A percentile compares a stretch with the other conserved stretches of the same genome.
Conservation (phyloP, 2,888 invertebrate species). For the Cheilosia variabilis region DNA sequence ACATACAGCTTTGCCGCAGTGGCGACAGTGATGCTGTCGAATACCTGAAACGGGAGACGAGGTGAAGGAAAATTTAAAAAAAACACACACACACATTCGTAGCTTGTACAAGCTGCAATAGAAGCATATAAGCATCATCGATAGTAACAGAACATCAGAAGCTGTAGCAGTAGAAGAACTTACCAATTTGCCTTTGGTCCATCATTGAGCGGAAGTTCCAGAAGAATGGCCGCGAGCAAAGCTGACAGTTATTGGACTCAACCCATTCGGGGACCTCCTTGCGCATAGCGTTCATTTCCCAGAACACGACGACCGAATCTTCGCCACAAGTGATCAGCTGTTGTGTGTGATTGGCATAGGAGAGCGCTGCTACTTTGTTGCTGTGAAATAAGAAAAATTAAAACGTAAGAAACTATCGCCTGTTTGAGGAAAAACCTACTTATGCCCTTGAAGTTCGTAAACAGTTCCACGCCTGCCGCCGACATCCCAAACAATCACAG, state of each 20-base stretch:
- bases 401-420: slow-evolving; percentile 77
- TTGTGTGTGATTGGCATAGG: slow-evolving; percentile 91
- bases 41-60: slow-evolving; percentile 83
- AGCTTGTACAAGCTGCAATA: background rate
- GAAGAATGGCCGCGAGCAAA: slow-evolving; percentile 98
- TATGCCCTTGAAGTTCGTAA: slow-evolving; percentile 97
- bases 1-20: slow-evolving; percentile 98
- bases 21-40: slow-evolving; percentile 95
- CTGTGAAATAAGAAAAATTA: slow-evolving; percentile 83
- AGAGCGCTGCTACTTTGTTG: slow-evolving; percentile 95
- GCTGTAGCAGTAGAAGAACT: background rate
- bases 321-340: slow-evolving; percentile 95
- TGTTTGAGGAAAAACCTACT: slow-evolving; percentile 84
- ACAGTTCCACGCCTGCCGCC: slow-evolving; percentile 98
- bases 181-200: slow-evolving; percentile 94
- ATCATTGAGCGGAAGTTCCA: slow-evolving; percentile 99
- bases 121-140: background rate
- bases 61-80: background rate
- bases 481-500: slow-evolving; percentile 99
- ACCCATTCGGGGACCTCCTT: slow-evolving; percentile 98
- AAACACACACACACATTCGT: no score
- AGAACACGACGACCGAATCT: slow-evolving; percentile 95
- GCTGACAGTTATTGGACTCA: slow-evolving; percentile 96
- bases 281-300: slow-evolving; percentile 96
- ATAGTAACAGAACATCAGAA: no score